Evolutionary conservation across 2,113 vertebrate genomes (phyloP).

Genomic region (Menidia beryllina): DNA sequence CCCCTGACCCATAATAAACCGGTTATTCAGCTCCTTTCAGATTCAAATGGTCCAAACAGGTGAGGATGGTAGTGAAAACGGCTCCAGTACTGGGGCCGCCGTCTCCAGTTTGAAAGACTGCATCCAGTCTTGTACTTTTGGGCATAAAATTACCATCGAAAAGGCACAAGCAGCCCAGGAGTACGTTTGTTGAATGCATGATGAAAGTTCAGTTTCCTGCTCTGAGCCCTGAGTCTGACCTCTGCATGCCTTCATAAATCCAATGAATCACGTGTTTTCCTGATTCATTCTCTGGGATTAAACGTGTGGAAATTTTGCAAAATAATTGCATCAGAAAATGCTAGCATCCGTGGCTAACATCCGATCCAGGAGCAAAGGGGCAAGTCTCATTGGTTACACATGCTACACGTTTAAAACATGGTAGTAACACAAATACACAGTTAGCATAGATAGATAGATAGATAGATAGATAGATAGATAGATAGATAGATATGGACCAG

Average conservation of each 20-base stretch:
- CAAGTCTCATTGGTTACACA: not conserved
- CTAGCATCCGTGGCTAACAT: not conserved
- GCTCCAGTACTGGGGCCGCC: too few relatives aligned
- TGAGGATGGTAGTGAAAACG: not conserved
- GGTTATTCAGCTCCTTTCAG: not conserved
- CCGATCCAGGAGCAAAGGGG: not conserved
- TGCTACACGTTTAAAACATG: not conserved
- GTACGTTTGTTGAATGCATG: not conserved
- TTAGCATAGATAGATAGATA: too few relatives aligned
- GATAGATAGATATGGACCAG: too few relatives aligned
- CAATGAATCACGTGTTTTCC: not conserved
- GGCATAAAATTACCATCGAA: not conserved
- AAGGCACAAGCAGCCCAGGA: not conserved
- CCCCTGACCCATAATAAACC: not conserved
- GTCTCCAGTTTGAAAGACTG: too few relatives aligned
- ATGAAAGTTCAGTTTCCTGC: conserved; percentile 21
- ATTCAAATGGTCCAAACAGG: not conserved
- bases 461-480: too few relatives aligned
- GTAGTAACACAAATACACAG: too few relatives aligned
- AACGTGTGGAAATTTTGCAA: not conserved
- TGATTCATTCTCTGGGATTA: not conserved
- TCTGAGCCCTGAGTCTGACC: not conserved
- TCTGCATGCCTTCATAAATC: not conserved
- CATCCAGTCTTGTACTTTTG: not conserved
- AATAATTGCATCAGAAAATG: not conserved